These are phyloP conservation scores for Zalophus californianus DNA, from an alignment of 2,797 vertebrate species.

Conservation along the genomic window DNA sequence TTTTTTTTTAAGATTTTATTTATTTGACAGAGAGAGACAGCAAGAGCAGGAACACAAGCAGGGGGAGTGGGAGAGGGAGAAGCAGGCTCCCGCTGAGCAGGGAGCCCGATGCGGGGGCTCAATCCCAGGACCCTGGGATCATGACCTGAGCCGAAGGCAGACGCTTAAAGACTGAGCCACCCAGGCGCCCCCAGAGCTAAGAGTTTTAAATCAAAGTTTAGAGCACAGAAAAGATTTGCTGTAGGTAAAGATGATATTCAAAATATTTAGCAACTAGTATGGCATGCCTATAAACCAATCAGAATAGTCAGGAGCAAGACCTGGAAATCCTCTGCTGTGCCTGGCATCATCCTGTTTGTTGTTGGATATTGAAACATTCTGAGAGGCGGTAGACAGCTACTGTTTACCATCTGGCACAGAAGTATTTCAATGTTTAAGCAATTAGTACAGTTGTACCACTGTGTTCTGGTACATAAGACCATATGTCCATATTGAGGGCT, in stretches of 20 bases:
- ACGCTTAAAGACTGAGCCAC: too few relatives aligned
- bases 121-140: too few relatives aligned
- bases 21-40: too few relatives aligned
- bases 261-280: slow-evolving; percentile 24
- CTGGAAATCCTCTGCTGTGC: not conserved
- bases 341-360: not conserved
- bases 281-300: not conserved
- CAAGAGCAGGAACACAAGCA: too few relatives aligned
- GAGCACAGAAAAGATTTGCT: not conserved
- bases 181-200: not conserved
- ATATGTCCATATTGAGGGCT: not conserved
- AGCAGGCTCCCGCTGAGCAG: too few relatives aligned
- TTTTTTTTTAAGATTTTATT: too few relatives aligned
- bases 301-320: not conserved
- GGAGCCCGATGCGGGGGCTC: too few relatives aligned
- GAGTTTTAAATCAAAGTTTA: slow-evolving; percentile 48
- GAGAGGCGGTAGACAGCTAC: not conserved
- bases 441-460: not conserved
- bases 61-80: too few relatives aligned
- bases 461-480: not conserved
- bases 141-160: too few relatives aligned
- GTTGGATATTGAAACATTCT: not conserved
- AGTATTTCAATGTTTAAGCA: not conserved
- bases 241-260: not conserved
- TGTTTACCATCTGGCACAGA: not conserved